Base-by-base conservation (phyloP, 2,113 vertebrate species). In the Merops nubicus region DNA sequence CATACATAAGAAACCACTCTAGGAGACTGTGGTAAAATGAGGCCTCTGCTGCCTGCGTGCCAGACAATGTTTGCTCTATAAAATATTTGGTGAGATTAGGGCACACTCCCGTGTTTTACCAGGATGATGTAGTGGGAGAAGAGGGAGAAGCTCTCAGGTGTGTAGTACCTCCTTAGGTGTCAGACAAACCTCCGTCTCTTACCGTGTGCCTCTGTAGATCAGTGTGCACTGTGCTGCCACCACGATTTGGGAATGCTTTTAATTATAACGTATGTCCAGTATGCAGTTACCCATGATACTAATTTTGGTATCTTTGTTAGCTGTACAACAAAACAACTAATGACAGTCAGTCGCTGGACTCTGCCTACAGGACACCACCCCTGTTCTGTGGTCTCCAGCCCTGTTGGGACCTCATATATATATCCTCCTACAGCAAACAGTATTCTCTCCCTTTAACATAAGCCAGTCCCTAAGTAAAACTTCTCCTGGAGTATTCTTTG, bases 151-250 rank as follows among this genome's bases (percentile, higher is more conserved):
- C 12, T 81, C 33, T 86, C 36, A 20, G 45, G 72, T 20, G 15
- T 16, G 19, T 12, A 65, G 13, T n/a, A 15, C 14, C 4, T 67
- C 26, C 16, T 21, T 68, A 4, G 2, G 21, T 5, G 78, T 59
- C 51, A 77, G 36, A 48, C 1, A 0, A 68, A 64, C 9, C 6
- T 56, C 29, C n/a, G n/a, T 86, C 45, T 19, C 25, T 50, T 42
- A 43, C 5, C 43, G 31, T 0, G 0, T 26, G 2, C 36, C 62
- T 53, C 48, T 72, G 6, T 34, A 64, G 38, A 54, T n/a, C 33
- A 40, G 12, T 53, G 43, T 3, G 1, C n/a, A 50, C 34, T 53
- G 59, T 2, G 1, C 64, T 5, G 2, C 15, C 11, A 1, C 59
- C 74, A 20, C 25, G 25, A 60, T 57, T 50, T 80, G 26, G 12